Evolutionary conservation across 2,113 vertebrate species (phyloP).

Genomic region (Pionites leucogaster): DNA sequence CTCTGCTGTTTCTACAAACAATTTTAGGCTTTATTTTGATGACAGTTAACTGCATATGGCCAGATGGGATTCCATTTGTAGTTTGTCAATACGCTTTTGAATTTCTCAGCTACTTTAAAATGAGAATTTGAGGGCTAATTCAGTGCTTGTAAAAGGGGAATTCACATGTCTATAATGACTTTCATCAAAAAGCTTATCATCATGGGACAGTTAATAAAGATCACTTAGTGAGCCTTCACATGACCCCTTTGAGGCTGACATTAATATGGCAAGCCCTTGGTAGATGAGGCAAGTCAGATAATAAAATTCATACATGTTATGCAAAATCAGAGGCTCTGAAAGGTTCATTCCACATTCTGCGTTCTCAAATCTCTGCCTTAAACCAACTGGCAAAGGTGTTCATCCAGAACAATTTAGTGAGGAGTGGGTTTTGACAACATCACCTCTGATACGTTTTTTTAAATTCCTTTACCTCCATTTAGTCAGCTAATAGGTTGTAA

Average conservation of each 20-base stretch:
- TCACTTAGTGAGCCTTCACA: background rate
- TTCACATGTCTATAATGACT: background rate
- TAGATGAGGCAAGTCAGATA: background rate
- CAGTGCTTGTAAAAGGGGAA: background rate
- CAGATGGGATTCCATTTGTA: background rate
- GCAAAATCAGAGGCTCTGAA: background rate
- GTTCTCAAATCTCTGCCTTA: background rate
- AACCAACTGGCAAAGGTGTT: background rate
- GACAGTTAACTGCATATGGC: background rate
- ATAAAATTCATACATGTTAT: background rate
- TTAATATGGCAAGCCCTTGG: background rate
- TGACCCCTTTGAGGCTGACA: background rate
- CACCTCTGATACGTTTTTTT: fast-evolving
- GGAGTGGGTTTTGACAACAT: background rate
- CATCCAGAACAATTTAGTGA: background rate
- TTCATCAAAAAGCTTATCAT: background rate
- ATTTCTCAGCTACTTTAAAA: background rate
- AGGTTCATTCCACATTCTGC: background rate
- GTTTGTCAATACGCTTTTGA: background rate
- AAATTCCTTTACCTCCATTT: background rate
- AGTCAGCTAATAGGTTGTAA: background rate
- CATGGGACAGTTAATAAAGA: background rate
- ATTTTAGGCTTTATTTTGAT: background rate
- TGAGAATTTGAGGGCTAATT: background rate
- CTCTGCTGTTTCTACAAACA: background rate